Conservation (phyloP, 2,888 invertebrate species). For the Penaeus monodon region DNA sequence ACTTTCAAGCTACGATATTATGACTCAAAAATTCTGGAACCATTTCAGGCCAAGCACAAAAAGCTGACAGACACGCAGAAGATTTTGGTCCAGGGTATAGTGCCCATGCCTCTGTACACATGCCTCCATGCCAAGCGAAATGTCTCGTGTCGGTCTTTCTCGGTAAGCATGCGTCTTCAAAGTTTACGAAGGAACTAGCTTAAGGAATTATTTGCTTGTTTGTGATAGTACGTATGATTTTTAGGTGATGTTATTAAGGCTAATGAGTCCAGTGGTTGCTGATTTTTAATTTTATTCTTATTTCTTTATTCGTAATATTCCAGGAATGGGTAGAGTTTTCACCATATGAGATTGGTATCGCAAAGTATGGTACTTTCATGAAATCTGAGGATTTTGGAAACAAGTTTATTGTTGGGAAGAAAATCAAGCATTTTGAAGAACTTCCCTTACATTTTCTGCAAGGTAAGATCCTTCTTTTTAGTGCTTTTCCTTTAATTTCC, state of each 20-base stretch:
- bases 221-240: background rate
- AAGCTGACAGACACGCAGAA: conserved; percentile 69
- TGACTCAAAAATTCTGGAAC: background rate
- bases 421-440: conserved; percentile 69
- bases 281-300: background rate
- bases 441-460: conserved; percentile 71
- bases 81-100: conserved; percentile 68
- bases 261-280: background rate
- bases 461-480: conserved; percentile 66
- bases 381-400: conserved; percentile 67
- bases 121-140: conserved; percentile 72
- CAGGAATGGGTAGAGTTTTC: conserved; percentile 72
- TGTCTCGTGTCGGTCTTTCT: conserved; percentile 71
- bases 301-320: conserved; percentile 33
- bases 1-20: background rate
- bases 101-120: conserved; percentile 71
- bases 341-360: conserved; percentile 72
- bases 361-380: conserved; percentile 72
- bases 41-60: conserved; percentile 68
- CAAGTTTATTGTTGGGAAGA: conserved; percentile 70
- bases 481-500: background rate
- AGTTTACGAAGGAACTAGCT: background rate
- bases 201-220: background rate
- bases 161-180: conserved; percentile 67
- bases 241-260: no score